Percentiles rank a stretch among this genome's conserved stretches.
Evolutionary conservation across 2,888 invertebrate genomes (phyloP).

Genomic region (Agapostemon virescens): DNA sequence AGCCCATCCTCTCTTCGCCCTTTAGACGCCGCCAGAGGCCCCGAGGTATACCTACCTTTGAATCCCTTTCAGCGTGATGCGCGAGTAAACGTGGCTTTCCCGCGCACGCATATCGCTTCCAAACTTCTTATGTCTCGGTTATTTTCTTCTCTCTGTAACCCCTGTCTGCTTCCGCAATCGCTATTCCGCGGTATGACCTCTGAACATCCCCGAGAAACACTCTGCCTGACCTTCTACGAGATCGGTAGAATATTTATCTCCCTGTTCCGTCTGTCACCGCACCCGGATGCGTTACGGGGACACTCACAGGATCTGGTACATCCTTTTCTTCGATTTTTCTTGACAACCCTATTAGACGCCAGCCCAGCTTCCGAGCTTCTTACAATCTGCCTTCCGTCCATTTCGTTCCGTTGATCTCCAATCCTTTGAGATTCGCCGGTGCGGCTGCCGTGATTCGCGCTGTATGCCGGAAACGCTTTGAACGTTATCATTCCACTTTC

Average conservation of each 20-base stretch:
- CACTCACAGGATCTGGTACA: neutral
- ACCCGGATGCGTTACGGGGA: slow-evolving; percentile 24
- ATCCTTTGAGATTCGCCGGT: slow-evolving; percentile 7
- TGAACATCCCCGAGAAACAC: neutral
- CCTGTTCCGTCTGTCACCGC: slow-evolving; percentile 22
- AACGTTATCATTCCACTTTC: slow-evolving; percentile 16
- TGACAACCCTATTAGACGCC: slow-evolving; percentile 8
- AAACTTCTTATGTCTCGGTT: slow-evolving; percentile 41
- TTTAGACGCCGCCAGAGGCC: slow-evolving; percentile 44
- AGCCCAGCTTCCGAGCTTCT: neutral
- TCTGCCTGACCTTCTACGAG: slow-evolving; percentile 15
- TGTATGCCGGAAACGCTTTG: neutral
- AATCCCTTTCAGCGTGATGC: slow-evolving; percentile 51
- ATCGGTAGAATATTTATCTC: slow-evolving; percentile 27
- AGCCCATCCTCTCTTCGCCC: slow-evolving; percentile 35
- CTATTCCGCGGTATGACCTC: too few relatives aligned
- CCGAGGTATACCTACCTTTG: slow-evolving; percentile 55
- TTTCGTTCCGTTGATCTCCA: slow-evolving; percentile 26
- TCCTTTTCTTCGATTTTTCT: slow-evolving; percentile 13
- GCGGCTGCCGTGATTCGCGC: neutral
- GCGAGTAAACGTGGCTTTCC: slow-evolving; percentile 55
- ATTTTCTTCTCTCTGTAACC: slow-evolving; percentile 12
- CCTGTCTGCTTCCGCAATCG: neutral
- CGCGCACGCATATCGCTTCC: slow-evolving; percentile 52
- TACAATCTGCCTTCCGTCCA: neutral